These are phyloP conservation scores for Fopius arisanus DNA, from an alignment of 1,140 invertebrate species.

Conservation along the genomic window DNA sequence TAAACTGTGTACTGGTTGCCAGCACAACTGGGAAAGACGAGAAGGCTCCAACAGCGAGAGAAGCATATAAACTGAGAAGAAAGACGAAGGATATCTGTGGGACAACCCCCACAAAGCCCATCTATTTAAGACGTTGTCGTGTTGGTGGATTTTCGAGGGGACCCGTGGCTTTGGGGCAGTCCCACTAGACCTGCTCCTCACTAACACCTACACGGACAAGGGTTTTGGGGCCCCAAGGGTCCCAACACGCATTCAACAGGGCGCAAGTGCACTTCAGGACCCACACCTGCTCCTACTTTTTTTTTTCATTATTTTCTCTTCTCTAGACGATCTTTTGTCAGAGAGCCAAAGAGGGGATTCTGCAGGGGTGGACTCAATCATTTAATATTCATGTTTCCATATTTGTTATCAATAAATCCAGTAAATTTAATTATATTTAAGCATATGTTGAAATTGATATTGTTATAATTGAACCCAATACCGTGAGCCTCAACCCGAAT, in stretches of 20 bases:
- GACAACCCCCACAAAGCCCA: constrained; percentile 11
- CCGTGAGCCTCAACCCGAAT: not conserved
- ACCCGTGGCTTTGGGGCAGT: not conserved
- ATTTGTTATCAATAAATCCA: no score
- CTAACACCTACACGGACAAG: not conserved
- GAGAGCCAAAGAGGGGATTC: not conserved
- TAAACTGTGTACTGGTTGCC: not conserved
- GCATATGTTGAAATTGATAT: no score
- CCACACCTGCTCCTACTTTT: not conserved
- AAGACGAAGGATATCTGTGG: not conserved
- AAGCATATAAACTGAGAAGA: constrained; percentile 1
- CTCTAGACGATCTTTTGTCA: not conserved
- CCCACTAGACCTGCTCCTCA: constrained; percentile 3
- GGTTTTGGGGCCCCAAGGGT: not conserved
- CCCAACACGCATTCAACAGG: not conserved
- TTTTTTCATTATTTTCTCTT: not conserved
- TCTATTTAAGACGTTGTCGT: not conserved
- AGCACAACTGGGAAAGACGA: not conserved
- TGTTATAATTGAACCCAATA: no score
- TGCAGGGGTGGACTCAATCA: not conserved
- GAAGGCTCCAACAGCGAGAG: not conserved
- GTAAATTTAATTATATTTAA: no score
- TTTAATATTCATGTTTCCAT: not conserved
- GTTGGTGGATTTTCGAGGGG: not conserved
- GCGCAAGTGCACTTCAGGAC: not conserved